A percentile compares a stretch with the other conserved stretches of the same genome.
Conservation (phyloP, 2,113 vertebrate species). For the Corapipo altera region DNA sequence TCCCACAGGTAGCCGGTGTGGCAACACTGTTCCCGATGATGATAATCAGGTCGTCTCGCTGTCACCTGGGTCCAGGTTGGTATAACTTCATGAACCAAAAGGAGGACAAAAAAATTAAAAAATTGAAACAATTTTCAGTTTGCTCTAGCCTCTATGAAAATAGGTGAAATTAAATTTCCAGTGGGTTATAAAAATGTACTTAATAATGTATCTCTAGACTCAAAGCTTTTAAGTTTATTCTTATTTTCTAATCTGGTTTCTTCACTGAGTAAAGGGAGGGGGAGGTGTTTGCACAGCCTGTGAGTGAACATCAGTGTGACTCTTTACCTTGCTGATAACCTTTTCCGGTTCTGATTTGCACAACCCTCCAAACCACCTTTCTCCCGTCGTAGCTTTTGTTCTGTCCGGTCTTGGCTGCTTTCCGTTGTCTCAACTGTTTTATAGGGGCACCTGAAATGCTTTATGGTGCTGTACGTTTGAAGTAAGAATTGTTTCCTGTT, state of each 20-base stretch:
- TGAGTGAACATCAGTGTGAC: neutral
- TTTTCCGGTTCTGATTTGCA: neutral
- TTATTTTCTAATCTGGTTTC: neutral
- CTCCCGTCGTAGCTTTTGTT: neutral
- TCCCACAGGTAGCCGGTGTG: conserved; percentile 86
- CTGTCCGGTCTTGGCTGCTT: neutral
- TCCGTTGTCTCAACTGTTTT: neutral
- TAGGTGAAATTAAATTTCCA: neutral
- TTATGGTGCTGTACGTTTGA: neutral
- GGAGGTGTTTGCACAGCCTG: conserved; percentile 20
- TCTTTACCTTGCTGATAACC: neutral
- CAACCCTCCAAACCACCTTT: neutral
- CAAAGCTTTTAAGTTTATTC: neutral
- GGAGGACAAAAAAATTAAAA: neutral
- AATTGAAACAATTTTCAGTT: neutral
- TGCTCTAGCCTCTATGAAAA: neutral
- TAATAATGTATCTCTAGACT: neutral
- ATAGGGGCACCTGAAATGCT: neutral
- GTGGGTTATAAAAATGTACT: neutral
- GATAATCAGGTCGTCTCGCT: conserved; percentile 91
- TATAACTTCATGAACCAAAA: neutral
- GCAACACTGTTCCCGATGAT: conserved; percentile 91
- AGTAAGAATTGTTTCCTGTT: conserved; percentile 25
- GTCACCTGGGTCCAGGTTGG: conserved; percentile 89
- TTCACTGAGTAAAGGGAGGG: neutral